phyloP scores from a whole-genome alignment of 2,113 vertebrate species.

The Lophotis ruficrista region DNA sequence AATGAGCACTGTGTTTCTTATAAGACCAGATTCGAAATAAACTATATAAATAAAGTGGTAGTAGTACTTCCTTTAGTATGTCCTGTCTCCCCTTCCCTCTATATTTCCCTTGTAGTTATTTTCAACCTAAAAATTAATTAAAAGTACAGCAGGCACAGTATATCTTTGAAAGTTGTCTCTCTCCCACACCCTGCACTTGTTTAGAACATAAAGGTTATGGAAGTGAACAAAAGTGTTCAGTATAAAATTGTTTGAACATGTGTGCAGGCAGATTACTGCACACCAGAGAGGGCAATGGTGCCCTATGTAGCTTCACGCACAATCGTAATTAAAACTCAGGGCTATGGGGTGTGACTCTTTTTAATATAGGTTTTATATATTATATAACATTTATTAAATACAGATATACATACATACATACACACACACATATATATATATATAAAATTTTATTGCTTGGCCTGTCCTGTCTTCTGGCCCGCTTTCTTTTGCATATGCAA shows the following conservation, averaged over 20 bases:
- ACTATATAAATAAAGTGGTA: conserved; percentile 37
- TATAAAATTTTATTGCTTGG: background rate
- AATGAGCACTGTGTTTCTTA: conserved; percentile 14
- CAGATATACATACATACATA: background rate
- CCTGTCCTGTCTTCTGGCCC: background rate
- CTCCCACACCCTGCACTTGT: background rate
- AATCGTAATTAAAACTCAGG: background rate
- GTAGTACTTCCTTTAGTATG: conserved; percentile 19
- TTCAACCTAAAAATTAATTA: conserved; percentile 63
- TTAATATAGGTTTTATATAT: background rate
- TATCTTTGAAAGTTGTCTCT: background rate
- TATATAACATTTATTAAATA: background rate
- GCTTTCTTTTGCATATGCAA: background rate
- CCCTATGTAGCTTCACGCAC: background rate
- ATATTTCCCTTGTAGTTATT: conserved; percentile 33
- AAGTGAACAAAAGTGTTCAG: conserved; percentile 5
- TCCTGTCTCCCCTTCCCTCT: background rate
- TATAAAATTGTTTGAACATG: conserved; percentile 14
- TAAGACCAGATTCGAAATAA: conserved; percentile 35
- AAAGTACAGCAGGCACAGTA: conserved; percentile 4
- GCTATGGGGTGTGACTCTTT: background rate
- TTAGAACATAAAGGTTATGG: conserved; percentile 23
- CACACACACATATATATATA: background rate
- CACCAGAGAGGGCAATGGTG: background rate
- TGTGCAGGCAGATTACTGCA: background rate